Evolutionary conservation across 2,797 vertebrate genomes (phyloP), one percentile per base, ranked within the genome.

Genomic region (Orientallactaga sibirica): DNA sequence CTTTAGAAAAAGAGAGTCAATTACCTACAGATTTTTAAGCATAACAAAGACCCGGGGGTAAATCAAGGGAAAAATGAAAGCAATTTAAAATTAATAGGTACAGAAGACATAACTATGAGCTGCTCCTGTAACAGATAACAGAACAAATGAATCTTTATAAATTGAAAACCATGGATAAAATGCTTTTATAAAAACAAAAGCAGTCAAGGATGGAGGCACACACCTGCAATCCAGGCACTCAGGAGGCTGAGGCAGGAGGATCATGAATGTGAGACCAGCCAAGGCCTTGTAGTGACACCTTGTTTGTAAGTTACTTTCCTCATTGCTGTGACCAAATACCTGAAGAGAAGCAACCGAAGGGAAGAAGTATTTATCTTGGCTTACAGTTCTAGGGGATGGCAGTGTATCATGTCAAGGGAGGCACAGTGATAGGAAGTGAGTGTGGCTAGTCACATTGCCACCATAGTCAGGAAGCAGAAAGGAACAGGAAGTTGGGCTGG

Each of bases 91-190:
- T 9, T 18, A 82, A 74, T 9, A 89, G 16, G 73, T 74, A 81
- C 1, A 19, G 29, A 58, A 37, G 2, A 27, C 10, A 55, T 58
- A 79, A 82, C 16, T 29, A 12, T 24, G 22, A 79, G 20, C 77
- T 43, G 1, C 3, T 9, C 33, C 43, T 55, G 3, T 12, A 11
- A 29, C 37, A 91, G 19, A 58, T 67, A 82, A 80, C 12, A 91
- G 73, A 84, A 75, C 5, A 93, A 55, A 76, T 14, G 29, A 5
- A 24, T 70, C 41, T 73, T 86, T 88, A 52, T 55, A 64, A n/a
- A 52, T n/a, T 95, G 24, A 91, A 95, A 84, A 4, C 41, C 16
- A 88, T 22, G 9, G 75, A 66, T 78, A 78, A 95, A 95, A 68
- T 27, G n/a, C 19, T 37, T 86, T 87, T 55, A 76, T 68, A 9